Conservation (phyloP, 2,888 invertebrate genomes). For the Melieria omissa region DNA sequence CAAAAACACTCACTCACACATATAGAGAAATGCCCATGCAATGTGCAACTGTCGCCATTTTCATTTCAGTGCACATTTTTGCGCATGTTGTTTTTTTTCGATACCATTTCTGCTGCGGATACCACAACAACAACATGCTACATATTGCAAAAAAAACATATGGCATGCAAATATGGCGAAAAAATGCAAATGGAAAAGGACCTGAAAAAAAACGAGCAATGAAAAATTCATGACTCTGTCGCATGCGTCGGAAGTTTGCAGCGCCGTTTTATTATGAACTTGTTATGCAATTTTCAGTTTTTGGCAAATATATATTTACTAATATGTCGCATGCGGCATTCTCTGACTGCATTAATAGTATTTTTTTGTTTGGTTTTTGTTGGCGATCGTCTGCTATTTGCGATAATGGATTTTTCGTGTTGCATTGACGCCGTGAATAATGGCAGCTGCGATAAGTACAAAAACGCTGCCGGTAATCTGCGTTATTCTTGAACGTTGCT, state of each 20-base stretch:
- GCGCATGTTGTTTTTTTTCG: background rate
- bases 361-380: slow-evolving; percentile 14
- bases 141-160: background rate
- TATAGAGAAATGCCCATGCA: slow-evolving; percentile 7
- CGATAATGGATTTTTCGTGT: slow-evolving; percentile 42
- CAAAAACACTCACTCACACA: too few species aligned
- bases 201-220: slow-evolving; percentile 11
- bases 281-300: slow-evolving; percentile 22
- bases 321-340: slow-evolving; percentile 17
- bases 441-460: slow-evolving; percentile 25
- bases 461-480: too few species aligned
- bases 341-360: slow-evolving; percentile 1
- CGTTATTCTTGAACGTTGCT: too few species aligned
- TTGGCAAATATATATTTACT: background rate
- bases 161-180: background rate
- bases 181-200: slow-evolving; percentile 11
- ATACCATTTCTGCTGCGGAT: background rate
- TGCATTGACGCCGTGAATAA: slow-evolving; percentile 31
- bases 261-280: slow-evolving; percentile 28
- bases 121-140: background rate
- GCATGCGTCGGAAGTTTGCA: slow-evolving; percentile 29
- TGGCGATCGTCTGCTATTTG: slow-evolving; percentile 24
- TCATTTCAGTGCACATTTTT: slow-evolving; percentile 3
- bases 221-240: slow-evolving; percentile 40
- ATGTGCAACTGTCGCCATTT: background rate